Conservation (phyloP, 2,113 vertebrate species). For the Microcebus jonahi region DNA sequence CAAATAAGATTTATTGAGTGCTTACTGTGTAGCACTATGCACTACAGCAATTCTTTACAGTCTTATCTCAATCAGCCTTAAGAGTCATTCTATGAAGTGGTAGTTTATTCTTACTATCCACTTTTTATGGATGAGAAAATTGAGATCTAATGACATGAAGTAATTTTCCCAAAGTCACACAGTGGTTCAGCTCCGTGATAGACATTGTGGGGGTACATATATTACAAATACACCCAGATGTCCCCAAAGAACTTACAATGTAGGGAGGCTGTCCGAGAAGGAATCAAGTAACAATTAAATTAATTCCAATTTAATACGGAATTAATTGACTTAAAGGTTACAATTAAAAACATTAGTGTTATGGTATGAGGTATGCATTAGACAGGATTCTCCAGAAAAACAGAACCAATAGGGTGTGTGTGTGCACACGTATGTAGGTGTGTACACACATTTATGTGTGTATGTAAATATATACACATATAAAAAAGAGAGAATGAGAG, state of each 20-base stretch:
- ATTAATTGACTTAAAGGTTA: not conserved
- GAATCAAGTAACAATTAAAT: not conserved
- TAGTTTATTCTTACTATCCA: not conserved
- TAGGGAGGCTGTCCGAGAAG: not conserved
- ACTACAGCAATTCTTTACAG: not conserved
- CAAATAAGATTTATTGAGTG: not conserved
- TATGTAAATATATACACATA: not conserved
- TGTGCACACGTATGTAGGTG: too few relatives aligned
- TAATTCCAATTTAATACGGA: not conserved
- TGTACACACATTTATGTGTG: too few relatives aligned
- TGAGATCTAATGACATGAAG: not conserved
- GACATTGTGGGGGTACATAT: not conserved
- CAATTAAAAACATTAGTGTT: not conserved
- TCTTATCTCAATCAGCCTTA: conserved; percentile 7
- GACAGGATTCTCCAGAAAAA: conserved; percentile 16
- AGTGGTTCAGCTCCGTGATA: not conserved
- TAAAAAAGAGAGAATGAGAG: not conserved
- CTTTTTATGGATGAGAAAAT: conserved; percentile 49
- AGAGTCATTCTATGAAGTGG: not conserved
- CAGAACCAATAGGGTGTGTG: not conserved
- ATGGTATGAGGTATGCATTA: not conserved
- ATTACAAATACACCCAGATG: not conserved
- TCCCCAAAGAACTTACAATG: not conserved
- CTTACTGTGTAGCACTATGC: not conserved
- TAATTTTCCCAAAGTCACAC: not conserved